Percentiles rank a stretch among this genome's conserved stretches.
Evolutionary conservation across 2,113 vertebrate genomes (phyloP).

Genomic region (Xyliphius kryptos): DNA sequence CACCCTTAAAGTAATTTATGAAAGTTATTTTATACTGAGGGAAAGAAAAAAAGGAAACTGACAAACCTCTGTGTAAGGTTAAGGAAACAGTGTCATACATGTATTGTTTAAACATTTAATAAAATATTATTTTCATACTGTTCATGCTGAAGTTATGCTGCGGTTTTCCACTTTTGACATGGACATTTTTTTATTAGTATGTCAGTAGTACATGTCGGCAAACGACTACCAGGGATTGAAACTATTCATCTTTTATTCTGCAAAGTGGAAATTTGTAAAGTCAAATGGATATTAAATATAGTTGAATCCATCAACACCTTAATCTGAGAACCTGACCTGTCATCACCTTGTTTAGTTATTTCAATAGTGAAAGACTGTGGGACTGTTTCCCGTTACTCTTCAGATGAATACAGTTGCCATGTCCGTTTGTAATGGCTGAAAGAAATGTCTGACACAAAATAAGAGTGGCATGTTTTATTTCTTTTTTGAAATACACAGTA

Average conservation of each 20-base stretch:
- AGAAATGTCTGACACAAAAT: neutral
- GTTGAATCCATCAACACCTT: neutral
- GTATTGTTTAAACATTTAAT: slow-evolving; percentile 7
- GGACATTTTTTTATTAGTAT: slow-evolving; percentile 13
- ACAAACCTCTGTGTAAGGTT: slow-evolving; percentile 1
- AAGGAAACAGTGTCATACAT: neutral
- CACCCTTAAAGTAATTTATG: too few relatives aligned
- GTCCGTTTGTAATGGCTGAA: neutral
- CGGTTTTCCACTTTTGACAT: slow-evolving; percentile 2
- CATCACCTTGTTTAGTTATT: too few relatives aligned
- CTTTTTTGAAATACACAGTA: neutral
- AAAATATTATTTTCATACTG: too few relatives aligned
- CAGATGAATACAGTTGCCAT: neutral
- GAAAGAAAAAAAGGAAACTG: too few relatives aligned
- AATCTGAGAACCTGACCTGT: neutral
- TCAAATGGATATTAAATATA: neutral
- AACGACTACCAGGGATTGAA: neutral
- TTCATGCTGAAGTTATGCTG: neutral
- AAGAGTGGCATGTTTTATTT: neutral
- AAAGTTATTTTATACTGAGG: too few relatives aligned
- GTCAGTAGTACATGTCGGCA: neutral
- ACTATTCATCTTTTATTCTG: slow-evolving; percentile 9
- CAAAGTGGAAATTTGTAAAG: neutral
- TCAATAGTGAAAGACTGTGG: neutral
- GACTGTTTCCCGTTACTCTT: neutral